phyloP scores from a whole-genome alignment of 2,797 vertebrate genomes.

The Labeo calbasu region DNA sequence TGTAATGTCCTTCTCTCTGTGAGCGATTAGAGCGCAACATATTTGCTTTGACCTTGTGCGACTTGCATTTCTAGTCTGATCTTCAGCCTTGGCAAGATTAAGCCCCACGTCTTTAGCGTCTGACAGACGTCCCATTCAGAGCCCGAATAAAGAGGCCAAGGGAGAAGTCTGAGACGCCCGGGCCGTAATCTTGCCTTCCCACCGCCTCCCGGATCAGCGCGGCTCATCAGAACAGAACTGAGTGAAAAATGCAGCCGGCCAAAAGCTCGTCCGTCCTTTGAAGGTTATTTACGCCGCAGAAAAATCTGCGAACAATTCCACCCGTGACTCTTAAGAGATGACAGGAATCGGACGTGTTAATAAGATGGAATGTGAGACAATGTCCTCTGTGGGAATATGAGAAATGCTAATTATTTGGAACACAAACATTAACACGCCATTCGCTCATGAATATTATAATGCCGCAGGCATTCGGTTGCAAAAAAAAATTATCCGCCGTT shows the following conservation, averaged over 20 bases:
- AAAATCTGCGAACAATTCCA: slow-evolving; percentile 1
- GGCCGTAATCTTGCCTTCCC: slow-evolving; percentile 27
- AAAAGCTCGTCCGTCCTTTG: slow-evolving; percentile 3
- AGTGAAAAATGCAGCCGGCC: slow-evolving; percentile 1
- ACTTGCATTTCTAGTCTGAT: slow-evolving; percentile 28
- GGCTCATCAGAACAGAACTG: slow-evolving; percentile 39
- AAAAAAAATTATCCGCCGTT: slow-evolving; percentile 15
- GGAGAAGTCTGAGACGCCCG: slow-evolving; percentile 7
- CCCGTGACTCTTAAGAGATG: slow-evolving; percentile 6
- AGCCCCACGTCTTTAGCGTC: slow-evolving; percentile 16
- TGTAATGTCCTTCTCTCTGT: not conserved
- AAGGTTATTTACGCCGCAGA: slow-evolving; percentile 28
- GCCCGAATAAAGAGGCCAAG: slow-evolving; percentile 30
- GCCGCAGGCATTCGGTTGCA: not conserved
- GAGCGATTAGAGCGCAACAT: slow-evolving; percentile 7
- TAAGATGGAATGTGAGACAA: slow-evolving; percentile 37
- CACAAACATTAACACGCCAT: slow-evolving; percentile 48
- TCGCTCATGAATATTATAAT: slow-evolving; percentile 55
- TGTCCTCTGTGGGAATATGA: slow-evolving; percentile 25
- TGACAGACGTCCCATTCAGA: slow-evolving; percentile 43
- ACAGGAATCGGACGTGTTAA: slow-evolving; percentile 36
- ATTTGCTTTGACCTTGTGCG: slow-evolving; percentile 33
- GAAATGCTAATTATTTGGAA: slow-evolving; percentile 46
- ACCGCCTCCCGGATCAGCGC: slow-evolving; percentile 5
- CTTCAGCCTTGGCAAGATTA: slow-evolving; percentile 40